Evolutionary conservation across 2,888 invertebrate genomes (phyloP).

Genomic region (Vanessa cardui): DNA sequence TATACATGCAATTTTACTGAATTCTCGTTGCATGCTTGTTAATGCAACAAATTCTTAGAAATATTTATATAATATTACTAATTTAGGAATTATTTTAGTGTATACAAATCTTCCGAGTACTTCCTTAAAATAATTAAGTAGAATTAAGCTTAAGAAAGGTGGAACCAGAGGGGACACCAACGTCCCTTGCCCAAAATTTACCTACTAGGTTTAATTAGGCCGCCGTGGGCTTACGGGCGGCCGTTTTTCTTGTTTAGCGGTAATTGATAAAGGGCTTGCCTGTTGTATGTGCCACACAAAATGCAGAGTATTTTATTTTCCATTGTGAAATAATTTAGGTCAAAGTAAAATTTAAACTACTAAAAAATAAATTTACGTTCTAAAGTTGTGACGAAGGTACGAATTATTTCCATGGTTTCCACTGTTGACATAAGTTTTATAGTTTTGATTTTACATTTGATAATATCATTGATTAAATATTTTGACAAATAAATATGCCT

Average conservation of each 20-base stretch:
- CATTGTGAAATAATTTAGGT: no score
- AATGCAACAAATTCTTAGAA: no score
- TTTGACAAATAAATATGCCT: no score
- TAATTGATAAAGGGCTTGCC: constrained; percentile 77
- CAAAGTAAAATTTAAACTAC: no score
- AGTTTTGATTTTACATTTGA: no score
- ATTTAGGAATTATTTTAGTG: neutral
- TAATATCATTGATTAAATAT: no score
- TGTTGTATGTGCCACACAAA: constrained; percentile 19
- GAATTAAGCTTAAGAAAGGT: constrained; percentile 12
- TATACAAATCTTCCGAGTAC: neutral
- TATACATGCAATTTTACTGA: neutral
- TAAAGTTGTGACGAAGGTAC: no score
- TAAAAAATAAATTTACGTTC: no score
- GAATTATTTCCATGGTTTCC: no score
- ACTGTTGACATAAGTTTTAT: no score
- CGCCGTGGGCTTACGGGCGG: constrained; percentile 72
- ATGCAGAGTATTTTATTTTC: constrained; percentile 6
- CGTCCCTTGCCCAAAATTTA: constrained; percentile 65
- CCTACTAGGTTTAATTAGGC: constrained; percentile 80
- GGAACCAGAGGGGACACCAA: constrained; percentile 49
- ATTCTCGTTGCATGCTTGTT: neutral
- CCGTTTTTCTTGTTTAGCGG: constrained; percentile 80
- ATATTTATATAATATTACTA: neutral
- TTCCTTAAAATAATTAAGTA: constrained; percentile 7